Base-by-base conservation (phyloP, 2,888 invertebrate species). In the Ormia ochracea region DNA sequence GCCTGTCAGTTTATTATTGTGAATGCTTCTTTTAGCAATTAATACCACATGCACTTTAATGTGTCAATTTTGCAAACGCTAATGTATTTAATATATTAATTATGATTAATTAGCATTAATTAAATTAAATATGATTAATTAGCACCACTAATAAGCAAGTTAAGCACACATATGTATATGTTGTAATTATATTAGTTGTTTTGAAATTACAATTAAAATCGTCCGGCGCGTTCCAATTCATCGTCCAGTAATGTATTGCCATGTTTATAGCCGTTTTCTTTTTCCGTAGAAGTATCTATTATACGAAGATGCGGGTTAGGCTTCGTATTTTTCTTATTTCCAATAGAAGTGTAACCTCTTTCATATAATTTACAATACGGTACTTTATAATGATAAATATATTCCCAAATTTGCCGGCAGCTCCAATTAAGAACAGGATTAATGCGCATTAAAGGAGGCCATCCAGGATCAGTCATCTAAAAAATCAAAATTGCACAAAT, bases 291-390 rank as follows among this genome's bases (percentile, higher is more conserved):
- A 0, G 83, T 74, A 84, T 93, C 92, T 14, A 88, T 88, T 82
- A 90, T 90, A 41, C 91, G 90, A 73, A 97, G 90, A 38, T 92
- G 91, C 0, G 95, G 94, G 91, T 98, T 98, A 1, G 93, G 94
- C 78, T 92, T 89, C 0, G 98, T 98, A 88, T 96, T 96, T 43
- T 92, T 91, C 77, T 92, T 91, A 87, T 94, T 94, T 59, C 97
- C 98, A 84, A 98, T 91, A 28, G 98, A 98, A 0, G 98, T 97
- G 88, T 95, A 97, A 43, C 99, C 99, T 87, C 91, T 90, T 88
- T 98, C 95, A 88, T 99, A 99, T 0, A 99, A 91, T 36, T 91
- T 91, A 88, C 99, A 99, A 87, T 98, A 99, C 21, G 97, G 96
- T 70, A 99, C 93, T 76, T 93, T 91, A 63, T 95, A 91, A 48